phyloP scores from a whole-genome alignment of 2,888 invertebrate species.

The Agonopterix arenella region DNA sequence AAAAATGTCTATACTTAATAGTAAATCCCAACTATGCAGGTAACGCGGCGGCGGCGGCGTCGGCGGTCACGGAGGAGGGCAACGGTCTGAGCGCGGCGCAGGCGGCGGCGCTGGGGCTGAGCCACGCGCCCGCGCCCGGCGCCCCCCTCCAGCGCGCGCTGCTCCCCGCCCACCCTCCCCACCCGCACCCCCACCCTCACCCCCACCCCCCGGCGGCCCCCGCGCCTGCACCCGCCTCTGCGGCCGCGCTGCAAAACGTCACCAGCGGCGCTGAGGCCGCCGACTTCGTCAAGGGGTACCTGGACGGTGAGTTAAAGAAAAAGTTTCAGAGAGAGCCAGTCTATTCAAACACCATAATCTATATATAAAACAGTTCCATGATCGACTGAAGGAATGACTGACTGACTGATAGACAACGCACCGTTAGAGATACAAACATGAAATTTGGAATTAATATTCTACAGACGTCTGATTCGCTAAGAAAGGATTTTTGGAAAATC shows the following conservation, averaged over 20 bases:
- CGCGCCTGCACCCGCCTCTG: constrained; percentile 12
- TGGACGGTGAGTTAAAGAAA: constrained; percentile 60
- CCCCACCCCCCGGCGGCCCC: constrained; percentile 17
- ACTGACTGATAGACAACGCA: too few relatives aligned
- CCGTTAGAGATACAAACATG: too few relatives aligned
- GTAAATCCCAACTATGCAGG: too few relatives aligned
- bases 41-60: constrained; percentile 10
- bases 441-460: too few relatives aligned
- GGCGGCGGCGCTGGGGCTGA: constrained; percentile 61
- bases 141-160: constrained; percentile 42
- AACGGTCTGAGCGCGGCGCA: constrained; percentile 55
- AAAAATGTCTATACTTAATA: too few relatives aligned
- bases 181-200: constrained; percentile 26
- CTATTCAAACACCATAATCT: too few relatives aligned
- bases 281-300: constrained; percentile 54
- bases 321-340: too few relatives aligned
- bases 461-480: too few relatives aligned
- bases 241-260: constrained; percentile 20
- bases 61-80: constrained; percentile 20
- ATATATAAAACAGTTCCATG: too few relatives aligned
- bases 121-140: constrained; percentile 55
- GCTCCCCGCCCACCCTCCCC: constrained; percentile 37
- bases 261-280: constrained; percentile 27
- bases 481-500: too few relatives aligned
- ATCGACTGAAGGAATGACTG: too few relatives aligned